Conservation (phyloP, 1,140 invertebrate genomes). For the Euwallacea fornicatus region DNA sequence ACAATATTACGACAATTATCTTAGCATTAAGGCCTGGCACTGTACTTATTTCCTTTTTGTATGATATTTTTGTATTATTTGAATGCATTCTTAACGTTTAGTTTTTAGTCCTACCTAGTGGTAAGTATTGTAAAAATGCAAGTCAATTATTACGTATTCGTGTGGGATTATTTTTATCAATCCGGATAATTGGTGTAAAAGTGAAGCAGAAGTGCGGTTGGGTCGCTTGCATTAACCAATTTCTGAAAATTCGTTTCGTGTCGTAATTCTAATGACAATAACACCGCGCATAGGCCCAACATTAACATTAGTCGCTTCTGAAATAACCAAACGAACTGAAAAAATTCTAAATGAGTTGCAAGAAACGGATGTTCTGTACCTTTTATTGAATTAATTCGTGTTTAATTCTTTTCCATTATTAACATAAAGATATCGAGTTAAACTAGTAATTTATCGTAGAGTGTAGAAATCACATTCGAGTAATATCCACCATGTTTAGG, state of each 20-base stretch:
- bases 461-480: conserved; percentile 38
- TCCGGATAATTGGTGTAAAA: too few relatives aligned
- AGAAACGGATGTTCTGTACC: neutral
- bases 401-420: neutral
- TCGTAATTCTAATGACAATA: too few relatives aligned
- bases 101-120: conserved; percentile 20
- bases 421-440: too few relatives aligned
- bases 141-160: conserved; percentile 31
- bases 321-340: too few relatives aligned
- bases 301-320: too few relatives aligned
- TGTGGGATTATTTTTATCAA: neutral
- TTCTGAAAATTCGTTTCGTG: too few relatives aligned
- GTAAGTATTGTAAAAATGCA: conserved; percentile 23
- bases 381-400: conserved; percentile 3
- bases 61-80: conserved; percentile 42
- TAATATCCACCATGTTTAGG: conserved; percentile 30
- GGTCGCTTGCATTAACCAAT: too few relatives aligned
- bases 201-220: too few relatives aligned
- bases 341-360: too few relatives aligned
- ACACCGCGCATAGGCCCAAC: too few relatives aligned
- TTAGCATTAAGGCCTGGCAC: conserved; percentile 39
- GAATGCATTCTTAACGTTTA: conserved; percentile 22
- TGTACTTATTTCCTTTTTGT: conserved; percentile 45
- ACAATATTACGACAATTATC: conserved; percentile 36
- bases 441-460: conserved; percentile 1